Evolutionary conservation across 2,797 vertebrate genomes (phyloP).

Genomic region (Fringilla coelebs): DNA sequence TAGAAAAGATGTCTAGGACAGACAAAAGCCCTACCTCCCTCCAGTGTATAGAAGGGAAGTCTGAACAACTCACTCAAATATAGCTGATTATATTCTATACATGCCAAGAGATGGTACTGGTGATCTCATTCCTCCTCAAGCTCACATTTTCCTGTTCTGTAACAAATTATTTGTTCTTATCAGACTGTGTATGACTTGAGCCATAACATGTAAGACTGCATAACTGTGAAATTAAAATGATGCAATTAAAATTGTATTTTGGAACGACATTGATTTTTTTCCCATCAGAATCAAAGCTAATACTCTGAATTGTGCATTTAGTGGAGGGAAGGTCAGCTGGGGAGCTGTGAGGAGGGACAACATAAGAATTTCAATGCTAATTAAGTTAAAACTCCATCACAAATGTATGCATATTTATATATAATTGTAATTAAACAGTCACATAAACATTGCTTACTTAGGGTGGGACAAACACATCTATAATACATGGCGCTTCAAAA

Average conservation of each 20-base stretch:
- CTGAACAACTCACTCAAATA: not conserved
- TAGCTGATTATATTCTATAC: not conserved
- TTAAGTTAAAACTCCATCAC: not conserved
- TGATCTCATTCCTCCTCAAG: not conserved
- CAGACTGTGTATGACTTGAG: not conserved
- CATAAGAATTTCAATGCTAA: not conserved
- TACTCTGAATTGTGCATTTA: not conserved
- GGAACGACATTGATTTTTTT: not conserved
- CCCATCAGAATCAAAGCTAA: not conserved
- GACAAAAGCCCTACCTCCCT: not conserved
- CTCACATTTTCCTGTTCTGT: not conserved
- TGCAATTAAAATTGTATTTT: not conserved
- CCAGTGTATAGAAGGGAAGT: not conserved
- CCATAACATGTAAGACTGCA: not conserved
- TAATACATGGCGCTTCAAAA: not conserved
- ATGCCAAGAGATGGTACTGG: not conserved
- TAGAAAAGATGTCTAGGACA: not conserved
- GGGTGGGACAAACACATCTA: not conserved
- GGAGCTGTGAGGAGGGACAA: not conserved
- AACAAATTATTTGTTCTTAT: not conserved
- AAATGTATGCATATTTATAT: not conserved
- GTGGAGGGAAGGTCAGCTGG: not conserved
- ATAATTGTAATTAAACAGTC: not conserved
- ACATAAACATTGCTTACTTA: not conserved
- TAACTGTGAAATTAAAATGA: not conserved